A percentile compares a stretch with the other conserved stretches of the same genome.
phyloP scores from a whole-genome alignment of 2,113 vertebrate species.

The Setophaga petechia region DNA sequence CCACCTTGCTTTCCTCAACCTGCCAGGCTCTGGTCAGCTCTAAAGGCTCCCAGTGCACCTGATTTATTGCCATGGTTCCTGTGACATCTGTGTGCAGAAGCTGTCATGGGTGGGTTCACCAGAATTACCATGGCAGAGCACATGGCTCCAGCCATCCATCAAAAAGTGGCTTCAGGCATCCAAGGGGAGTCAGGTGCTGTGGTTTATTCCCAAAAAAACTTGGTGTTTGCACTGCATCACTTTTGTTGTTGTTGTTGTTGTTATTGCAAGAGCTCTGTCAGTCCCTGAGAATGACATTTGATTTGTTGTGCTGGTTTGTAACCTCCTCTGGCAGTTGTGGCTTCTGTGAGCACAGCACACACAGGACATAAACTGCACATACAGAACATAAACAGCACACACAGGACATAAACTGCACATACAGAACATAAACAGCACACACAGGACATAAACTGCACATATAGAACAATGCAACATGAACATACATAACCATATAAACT shows the following conservation, averaged over 20 bases:
- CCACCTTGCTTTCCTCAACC: neutral
- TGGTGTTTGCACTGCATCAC: neutral
- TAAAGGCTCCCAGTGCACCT: neutral
- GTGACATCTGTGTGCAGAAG: neutral
- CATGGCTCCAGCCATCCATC: neutral
- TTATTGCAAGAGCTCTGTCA: neutral
- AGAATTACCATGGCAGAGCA: neutral
- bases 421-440: fast-evolving
- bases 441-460: neutral
- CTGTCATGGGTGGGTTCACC: neutral
- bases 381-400: no score
- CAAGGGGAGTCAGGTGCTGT: neutral
- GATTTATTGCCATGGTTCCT: neutral
- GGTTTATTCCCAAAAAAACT: neutral
- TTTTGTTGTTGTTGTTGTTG: neutral
- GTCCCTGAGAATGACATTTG: neutral
- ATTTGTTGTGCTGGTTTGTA: neutral
- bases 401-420: fast-evolving
- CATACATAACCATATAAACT: no score
- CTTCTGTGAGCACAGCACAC: neutral
- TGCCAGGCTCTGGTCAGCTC: neutral
- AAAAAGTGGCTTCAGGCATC: neutral
- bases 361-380: no score
- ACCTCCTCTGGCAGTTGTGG: neutral
- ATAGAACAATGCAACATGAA: neutral